Conservation (phyloP, 1,140 invertebrate genomes). For the Magallana gigas region DNA sequence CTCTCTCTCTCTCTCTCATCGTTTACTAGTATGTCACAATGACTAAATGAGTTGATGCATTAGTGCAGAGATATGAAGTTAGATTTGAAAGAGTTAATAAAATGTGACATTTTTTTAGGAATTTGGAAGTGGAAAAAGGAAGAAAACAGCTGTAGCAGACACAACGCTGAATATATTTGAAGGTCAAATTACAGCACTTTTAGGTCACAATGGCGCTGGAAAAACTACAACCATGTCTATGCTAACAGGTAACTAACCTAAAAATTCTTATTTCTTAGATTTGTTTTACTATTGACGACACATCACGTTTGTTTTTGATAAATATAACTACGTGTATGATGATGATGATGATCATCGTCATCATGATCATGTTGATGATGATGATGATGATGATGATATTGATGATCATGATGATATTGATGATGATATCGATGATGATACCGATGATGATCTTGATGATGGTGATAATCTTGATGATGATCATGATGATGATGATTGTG, state of each 20-base stretch:
- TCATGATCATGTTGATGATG: too few relatives aligned
- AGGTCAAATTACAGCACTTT: conserved; percentile 79
- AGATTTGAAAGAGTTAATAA: too few relatives aligned
- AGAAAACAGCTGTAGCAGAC: conserved; percentile 75
- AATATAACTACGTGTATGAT: too few relatives aligned
- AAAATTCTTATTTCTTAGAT: neutral
- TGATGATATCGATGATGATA: neutral
- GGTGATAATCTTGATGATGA: too few relatives aligned
- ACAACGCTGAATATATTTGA: conserved; percentile 79
- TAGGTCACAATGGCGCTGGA: conserved; percentile 88
- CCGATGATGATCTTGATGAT: too few relatives aligned
- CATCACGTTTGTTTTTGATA: too few relatives aligned
- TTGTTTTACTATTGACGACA: neutral
- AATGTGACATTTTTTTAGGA: conserved; percentile 42
- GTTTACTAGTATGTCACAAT: neutral
- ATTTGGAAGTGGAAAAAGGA: conserved; percentile 58
- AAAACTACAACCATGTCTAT: conserved; percentile 83
- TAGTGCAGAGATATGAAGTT: neutral
- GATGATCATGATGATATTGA: neutral
- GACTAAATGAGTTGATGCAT: neutral
- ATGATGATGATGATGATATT: too few relatives aligned
- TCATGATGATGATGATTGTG: neutral
- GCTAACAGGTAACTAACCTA: conserved; percentile 84
- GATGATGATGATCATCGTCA: too few relatives aligned
- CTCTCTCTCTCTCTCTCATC: too few relatives aligned